phyloP scores from a whole-genome alignment of 2,797 vertebrate species.

The Thaleichthys pacificus region DNA sequence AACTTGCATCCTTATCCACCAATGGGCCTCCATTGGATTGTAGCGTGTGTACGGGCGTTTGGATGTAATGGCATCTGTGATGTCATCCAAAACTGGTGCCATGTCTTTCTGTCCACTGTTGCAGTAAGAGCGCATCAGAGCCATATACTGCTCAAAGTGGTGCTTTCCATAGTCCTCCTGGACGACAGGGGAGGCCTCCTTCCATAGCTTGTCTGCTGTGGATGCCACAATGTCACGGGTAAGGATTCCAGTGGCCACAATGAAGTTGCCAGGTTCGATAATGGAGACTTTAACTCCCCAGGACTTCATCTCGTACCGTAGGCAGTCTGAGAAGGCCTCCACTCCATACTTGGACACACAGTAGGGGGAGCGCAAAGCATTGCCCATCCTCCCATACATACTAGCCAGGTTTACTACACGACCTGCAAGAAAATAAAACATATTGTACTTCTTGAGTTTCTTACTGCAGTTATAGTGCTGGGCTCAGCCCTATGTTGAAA shows the following conservation, averaged over 20 bases:
- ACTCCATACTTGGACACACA: conserved; percentile 85
- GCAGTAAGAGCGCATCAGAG: conserved; percentile 78
- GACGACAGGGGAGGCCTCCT: conserved; percentile 61
- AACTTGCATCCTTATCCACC: conserved; percentile 82
- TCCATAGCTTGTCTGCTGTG: conserved; percentile 80
- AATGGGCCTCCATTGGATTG: conserved; percentile 79
- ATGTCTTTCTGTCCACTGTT: conserved; percentile 73
- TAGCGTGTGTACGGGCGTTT: conserved; percentile 77
- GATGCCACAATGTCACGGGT: conserved; percentile 66
- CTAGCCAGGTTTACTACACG: conserved; percentile 86
- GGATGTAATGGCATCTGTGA: conserved; percentile 77
- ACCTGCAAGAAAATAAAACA: conserved; percentile 63
- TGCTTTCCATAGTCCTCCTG: conserved; percentile 80
- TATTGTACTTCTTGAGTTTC: not conserved
- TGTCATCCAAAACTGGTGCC: conserved; percentile 73
- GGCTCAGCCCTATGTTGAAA: not conserved
- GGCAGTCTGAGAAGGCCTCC: conserved; percentile 86
- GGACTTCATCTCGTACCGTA: conserved; percentile 86
- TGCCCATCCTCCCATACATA: conserved; percentile 82
- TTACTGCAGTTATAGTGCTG: conserved; percentile 2
- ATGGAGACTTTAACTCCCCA: conserved; percentile 86
- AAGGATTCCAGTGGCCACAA: conserved; percentile 81
- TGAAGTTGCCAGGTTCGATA: conserved; percentile 84
- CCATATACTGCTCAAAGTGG: conserved; percentile 73
- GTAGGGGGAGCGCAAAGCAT: conserved; percentile 78